A percentile compares a stretch with the other conserved stretches of the same genome.
phyloP scores from a whole-genome alignment of 1,140 invertebrate species.

The Hetaerina americana region DNA sequence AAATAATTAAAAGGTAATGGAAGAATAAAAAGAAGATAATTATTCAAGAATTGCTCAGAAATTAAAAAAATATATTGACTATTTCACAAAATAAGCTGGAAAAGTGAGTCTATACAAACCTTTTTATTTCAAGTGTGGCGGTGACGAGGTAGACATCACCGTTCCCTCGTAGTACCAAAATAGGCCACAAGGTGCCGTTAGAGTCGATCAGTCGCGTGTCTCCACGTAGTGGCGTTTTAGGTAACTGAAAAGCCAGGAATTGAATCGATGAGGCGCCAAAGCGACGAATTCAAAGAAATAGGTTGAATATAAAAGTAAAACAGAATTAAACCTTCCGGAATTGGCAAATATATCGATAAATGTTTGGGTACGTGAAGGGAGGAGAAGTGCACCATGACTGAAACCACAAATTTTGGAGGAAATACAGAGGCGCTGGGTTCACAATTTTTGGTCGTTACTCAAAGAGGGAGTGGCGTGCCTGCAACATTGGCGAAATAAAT shows the following conservation, averaged over 20 bases:
- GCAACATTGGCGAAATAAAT: no score
- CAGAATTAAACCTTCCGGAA: no score
- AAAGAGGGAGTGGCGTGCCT: no score
- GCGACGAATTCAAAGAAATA: background rate
- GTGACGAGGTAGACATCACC: slow-evolving; percentile 58
- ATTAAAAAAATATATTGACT: background rate
- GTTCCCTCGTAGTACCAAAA: slow-evolving; percentile 68
- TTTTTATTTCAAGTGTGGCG: slow-evolving; percentile 38
- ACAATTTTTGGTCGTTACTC: no score
- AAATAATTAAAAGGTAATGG: no score
- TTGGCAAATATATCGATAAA: no score
- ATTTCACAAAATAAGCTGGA: background rate
- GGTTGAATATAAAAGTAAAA: no score
- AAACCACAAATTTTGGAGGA: no score
- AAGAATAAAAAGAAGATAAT: no score
- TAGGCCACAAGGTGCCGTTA: slow-evolving; percentile 44
- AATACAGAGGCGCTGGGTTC: no score
- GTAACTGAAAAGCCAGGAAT: background rate
- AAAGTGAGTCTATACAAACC: slow-evolving; percentile 27
- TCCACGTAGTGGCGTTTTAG: background rate
- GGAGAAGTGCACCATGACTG: no score
- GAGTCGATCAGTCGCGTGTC: slow-evolving; percentile 11
- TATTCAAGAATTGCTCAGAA: background rate
- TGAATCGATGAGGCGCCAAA: background rate
- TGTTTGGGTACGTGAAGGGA: no score